Evolutionary conservation across 2,113 vertebrate species (phyloP), one percentile per base, ranked within the genome.

Genomic region (Microtus montanus): DNA sequence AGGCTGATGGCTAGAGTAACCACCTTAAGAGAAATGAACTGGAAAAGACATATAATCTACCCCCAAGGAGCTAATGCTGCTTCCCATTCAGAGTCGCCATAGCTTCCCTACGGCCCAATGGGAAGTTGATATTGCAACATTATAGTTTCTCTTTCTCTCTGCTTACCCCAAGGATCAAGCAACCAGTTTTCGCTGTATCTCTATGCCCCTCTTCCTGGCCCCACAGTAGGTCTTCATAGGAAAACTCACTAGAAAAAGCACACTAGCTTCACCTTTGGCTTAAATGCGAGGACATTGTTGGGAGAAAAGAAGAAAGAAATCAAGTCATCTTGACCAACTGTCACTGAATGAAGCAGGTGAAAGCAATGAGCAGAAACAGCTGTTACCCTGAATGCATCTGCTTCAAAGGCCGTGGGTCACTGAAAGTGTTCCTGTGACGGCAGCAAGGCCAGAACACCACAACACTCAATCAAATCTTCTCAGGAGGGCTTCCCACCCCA

Each of bases 221-320:
- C 85, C 95, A 92, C 79, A 93, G 73, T 79, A 22, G 95, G 61
- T 68, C 33, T 94, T 92, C 92, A 95, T 47, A 70, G 68, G 61
- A 49, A 38, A 94, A 93, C 89, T 96, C 94, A 95, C 93, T 96
- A 85, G n/a, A 93, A 52, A 70, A 83, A 97, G 61, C 35, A 95
- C 30, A 6, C 12, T 91, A 88, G 80, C 80, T 95, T 96, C 38
- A 87, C 96, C 98, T 98, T 98, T 98, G 97, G 96, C 97, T 97
- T 96, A 89, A 13, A 66, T 66, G 78, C 22, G 94, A 96, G 10
- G 2, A 74, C 92, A 87, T 70, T 70, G 49, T 79, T 75, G 78
- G 90, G 82, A 63, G 87, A 68, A 49, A 84, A 19, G 15, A 79
- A 84, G 79, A 19, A 79, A 84, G 79, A 92, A 64, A 86, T 52